Base-by-base conservation (phyloP, 2,113 vertebrate species). In the Plestiodon gilberti region DNA sequence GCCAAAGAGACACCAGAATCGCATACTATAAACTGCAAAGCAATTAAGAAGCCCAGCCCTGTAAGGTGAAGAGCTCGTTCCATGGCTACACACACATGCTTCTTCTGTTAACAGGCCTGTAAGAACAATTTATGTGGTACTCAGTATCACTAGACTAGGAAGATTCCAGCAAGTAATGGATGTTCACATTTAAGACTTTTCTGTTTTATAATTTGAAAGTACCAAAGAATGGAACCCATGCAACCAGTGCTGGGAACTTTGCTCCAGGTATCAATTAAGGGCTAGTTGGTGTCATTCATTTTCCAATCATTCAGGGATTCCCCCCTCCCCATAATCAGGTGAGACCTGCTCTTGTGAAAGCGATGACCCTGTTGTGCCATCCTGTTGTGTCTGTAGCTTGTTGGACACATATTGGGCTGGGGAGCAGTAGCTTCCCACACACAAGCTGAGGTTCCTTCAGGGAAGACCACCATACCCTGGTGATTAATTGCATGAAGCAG, bases 231-330 rank as follows among this genome's bases (percentile, higher is more conserved):
- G 67, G 28, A 84, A 40, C 28, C 25, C 43, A 59, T 35, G 28
- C 38, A 1, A 65, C 3, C 76, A 87, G 13, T 48, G 55, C 38
- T 62, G 73, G 20, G 25, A 86, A 70, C 1, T 30, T 22, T 9
- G 67, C n/a, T 0, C 0, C 84, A 73, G 30, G 0, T 0, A 3
- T 1, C 73, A 38, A n/a, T 57, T 18, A 69, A 2, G 83, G 30
- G 3, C 25, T 90, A 86, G 70, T 43, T 23, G 61, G 55, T 38
- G 77, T 5, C 6, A 79, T 3, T 6, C 0, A 0, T 10, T 28
- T 25, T 0, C 14, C 1, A 13, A 33, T 0, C 48, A 30, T 9
- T 1, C 3, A 33, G 8, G 59, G 52, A 55, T n/a, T 62, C 43
- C 10, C 15, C 52, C 40, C 52, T 18, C 40, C 13, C 35, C 81